Conservation (phyloP, 2,113 vertebrate genomes). For the Azemiops feae region DNA sequence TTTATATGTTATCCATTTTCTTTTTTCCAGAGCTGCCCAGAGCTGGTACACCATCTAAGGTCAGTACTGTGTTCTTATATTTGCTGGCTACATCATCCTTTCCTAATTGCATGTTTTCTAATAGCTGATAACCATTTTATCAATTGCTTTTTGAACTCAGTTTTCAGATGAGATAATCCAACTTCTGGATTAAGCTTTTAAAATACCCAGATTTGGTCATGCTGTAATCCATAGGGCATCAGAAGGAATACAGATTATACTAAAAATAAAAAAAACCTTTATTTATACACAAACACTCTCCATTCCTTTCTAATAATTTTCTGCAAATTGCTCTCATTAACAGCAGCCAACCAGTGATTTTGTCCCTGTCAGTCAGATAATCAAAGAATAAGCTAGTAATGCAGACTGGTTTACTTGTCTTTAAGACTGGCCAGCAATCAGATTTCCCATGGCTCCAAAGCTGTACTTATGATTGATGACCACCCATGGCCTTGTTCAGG, state of each 20-base stretch:
- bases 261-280: neutral
- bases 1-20: conserved; percentile 18
- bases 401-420: neutral
- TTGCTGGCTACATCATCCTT: neutral
- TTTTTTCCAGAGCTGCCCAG: conserved; percentile 88
- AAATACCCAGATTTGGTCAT: neutral
- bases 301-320: neutral
- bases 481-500: neutral
- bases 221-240: neutral
- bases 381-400: neutral
- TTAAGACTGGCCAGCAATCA: neutral
- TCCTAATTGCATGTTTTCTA: neutral
- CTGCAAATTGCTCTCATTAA: neutral
- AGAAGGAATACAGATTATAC: neutral
- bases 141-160: neutral
- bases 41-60: conserved; percentile 93
- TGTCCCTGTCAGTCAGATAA: neutral
- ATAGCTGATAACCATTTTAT: neutral
- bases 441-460: neutral
- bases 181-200: neutral
- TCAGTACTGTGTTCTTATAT: conserved; percentile 61
- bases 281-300: neutral
- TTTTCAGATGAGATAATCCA: neutral
- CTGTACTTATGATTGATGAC: neutral
- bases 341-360: neutral